Evolutionary conservation across 2,113 vertebrate species (phyloP).

Genomic region (Eurystomus gularis): DNA sequence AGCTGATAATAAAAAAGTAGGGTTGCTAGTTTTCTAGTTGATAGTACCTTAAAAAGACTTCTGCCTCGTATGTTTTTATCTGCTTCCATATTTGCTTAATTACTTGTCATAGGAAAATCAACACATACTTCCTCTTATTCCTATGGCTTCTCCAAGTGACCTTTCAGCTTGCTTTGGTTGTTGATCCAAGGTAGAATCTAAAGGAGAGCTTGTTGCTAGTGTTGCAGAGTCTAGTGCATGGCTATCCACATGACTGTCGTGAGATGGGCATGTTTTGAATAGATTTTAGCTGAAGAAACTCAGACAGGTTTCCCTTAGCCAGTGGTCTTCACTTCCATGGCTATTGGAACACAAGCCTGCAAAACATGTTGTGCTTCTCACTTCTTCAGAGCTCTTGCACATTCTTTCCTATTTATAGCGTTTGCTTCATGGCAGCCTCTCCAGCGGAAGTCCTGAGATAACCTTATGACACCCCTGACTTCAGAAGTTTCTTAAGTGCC

Average conservation of each 20-base stretch:
- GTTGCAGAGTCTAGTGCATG: not conserved
- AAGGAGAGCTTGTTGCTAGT: not conserved
- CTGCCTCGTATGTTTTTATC: not conserved
- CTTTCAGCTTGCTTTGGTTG: not conserved
- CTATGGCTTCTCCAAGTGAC: not conserved
- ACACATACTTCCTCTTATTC: not conserved
- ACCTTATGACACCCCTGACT: not conserved
- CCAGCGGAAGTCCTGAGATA: not conserved
- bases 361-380: constrained; percentile 4
- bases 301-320: not conserved
- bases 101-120: not conserved
- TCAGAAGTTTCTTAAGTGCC: not conserved
- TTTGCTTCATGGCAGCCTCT: not conserved
- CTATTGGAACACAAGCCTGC: not conserved
- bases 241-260: not conserved
- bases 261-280: not conserved
- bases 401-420: constrained; percentile 55
- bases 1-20: not conserved
- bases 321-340: not conserved
- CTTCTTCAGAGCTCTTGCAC: not conserved
- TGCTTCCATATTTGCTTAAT: not conserved
- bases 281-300: not conserved
- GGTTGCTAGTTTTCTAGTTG: not conserved
- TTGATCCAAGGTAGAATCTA: not conserved
- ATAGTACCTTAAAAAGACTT: not conserved